Evolutionary conservation across 2,797 vertebrate species (phyloP).

Genomic region (Columba guinea): DNA sequence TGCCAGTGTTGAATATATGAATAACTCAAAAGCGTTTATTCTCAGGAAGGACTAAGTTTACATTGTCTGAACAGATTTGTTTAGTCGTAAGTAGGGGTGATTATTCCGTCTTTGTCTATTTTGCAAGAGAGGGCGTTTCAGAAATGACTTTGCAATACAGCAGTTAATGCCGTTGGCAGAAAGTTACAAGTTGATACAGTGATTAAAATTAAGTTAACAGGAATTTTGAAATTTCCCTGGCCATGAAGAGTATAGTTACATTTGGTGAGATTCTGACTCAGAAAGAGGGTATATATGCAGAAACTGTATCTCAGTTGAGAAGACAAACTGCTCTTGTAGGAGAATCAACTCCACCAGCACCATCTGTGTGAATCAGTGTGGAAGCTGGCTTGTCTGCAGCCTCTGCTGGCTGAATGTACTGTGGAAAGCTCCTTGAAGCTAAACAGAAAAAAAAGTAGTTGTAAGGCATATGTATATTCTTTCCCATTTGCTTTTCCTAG

Average conservation of each 20-base stretch:
- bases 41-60: conserved; percentile 32
- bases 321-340: neutral
- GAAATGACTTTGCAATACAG: neutral
- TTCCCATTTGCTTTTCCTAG: neutral
- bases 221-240: conserved; percentile 22
- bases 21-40: conserved; percentile 56
- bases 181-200: neutral
- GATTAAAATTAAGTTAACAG: conserved; percentile 10
- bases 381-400: conserved; percentile 3
- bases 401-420: conserved; percentile 28
- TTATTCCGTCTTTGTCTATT: conserved; percentile 8
- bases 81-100: conserved; percentile 9
- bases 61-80: conserved; percentile 41
- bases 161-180: neutral
- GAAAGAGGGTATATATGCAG: neutral
- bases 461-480: neutral
- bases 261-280: conserved; percentile 5
- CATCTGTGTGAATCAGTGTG: neutral
- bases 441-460: neutral
- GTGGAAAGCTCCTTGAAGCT: conserved; percentile 16
- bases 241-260: neutral
- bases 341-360: neutral
- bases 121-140: neutral
- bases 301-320: conserved; percentile 9
- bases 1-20: conserved; percentile 14